These are phyloP conservation scores for Mesoligia furuncula DNA, from an alignment of 2,888 invertebrate genomes.

Conservation along the genomic window DNA sequence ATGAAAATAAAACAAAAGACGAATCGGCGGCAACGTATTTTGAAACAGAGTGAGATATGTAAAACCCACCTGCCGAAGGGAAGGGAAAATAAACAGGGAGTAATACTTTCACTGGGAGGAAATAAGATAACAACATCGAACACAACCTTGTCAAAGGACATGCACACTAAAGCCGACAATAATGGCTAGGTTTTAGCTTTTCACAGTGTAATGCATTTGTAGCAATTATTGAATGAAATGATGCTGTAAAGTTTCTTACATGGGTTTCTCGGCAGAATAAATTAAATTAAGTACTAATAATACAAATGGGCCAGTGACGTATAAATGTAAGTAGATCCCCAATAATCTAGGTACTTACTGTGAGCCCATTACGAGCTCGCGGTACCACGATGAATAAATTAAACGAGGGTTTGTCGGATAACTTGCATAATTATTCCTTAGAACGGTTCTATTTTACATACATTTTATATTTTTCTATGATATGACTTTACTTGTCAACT, in stretches of 20 bases:
- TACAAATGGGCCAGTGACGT: not conserved
- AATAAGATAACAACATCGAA: conserved; percentile 48
- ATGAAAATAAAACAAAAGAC: not conserved
- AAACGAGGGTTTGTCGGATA: not conserved
- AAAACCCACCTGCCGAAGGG: conserved; percentile 4
- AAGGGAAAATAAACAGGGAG: conserved; percentile 32
- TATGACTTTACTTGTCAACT: not conserved
- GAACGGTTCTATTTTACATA: not conserved
- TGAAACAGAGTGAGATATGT: conserved; percentile 11
- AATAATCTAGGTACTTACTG: not conserved
- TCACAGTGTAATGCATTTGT: conserved; percentile 30
- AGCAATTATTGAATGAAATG: not conserved
- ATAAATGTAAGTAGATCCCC: not conserved
- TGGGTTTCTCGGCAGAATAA: not conserved
- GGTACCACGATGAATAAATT: not conserved
- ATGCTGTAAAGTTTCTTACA: not conserved
- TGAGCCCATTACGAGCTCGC: not conserved
- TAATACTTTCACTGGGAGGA: conserved; percentile 33
- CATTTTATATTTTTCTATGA: not conserved
- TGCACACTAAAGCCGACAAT: conserved; percentile 44
- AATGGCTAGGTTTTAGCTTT: conserved; percentile 45
- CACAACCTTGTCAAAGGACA: conserved; percentile 50
- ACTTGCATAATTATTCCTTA: not conserved
- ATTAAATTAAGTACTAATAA: not conserved
- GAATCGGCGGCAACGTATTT: not conserved